These are phyloP conservation scores for Vanessa atalanta DNA, from an alignment of 1,140 invertebrate genomes.

Conservation along the genomic window DNA sequence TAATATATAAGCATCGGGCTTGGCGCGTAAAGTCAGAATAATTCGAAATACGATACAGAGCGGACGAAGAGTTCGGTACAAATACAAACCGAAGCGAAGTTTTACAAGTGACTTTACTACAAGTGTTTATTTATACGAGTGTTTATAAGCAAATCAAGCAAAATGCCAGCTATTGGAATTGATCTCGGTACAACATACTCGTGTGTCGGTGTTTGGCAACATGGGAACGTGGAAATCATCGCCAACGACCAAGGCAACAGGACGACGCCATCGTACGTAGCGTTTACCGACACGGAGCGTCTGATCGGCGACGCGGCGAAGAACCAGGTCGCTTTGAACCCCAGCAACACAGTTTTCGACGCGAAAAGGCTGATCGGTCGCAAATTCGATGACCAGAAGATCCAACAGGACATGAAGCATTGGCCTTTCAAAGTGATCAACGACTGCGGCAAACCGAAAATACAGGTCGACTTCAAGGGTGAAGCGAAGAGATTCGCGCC, in stretches of 20 bases:
- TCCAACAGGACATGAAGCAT: slow-evolving; percentile 88
- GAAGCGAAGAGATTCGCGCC: slow-evolving; percentile 87
- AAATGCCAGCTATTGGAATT: slow-evolving; percentile 87
- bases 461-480: slow-evolving; percentile 87
- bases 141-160: slow-evolving; percentile 31
- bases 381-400: slow-evolving; percentile 84
- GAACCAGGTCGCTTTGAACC: slow-evolving; percentile 83
- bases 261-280: slow-evolving; percentile 95
- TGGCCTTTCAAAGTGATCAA: slow-evolving; percentile 88
- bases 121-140: slow-evolving; percentile 30
- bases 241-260: slow-evolving; percentile 95
- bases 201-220: slow-evolving; percentile 69
- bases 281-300: slow-evolving; percentile 83
- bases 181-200: slow-evolving; percentile 78
- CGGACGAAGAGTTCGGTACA: slow-evolving; percentile 55
- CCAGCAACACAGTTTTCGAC: slow-evolving; percentile 80
- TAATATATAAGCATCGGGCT: slow-evolving; percentile 51
- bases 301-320: slow-evolving; percentile 80
- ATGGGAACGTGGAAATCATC: slow-evolving; percentile 11
- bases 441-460: slow-evolving; percentile 85
- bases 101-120: slow-evolving; percentile 33
- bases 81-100: slow-evolving; percentile 52
- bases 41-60: slow-evolving; percentile 64
- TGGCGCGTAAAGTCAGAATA: slow-evolving; percentile 60
- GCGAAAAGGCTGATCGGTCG: slow-evolving; percentile 85